Evolutionary conservation across 2,797 vertebrate genomes (phyloP).

Genomic region (Gymnothorax javanicus): DNA sequence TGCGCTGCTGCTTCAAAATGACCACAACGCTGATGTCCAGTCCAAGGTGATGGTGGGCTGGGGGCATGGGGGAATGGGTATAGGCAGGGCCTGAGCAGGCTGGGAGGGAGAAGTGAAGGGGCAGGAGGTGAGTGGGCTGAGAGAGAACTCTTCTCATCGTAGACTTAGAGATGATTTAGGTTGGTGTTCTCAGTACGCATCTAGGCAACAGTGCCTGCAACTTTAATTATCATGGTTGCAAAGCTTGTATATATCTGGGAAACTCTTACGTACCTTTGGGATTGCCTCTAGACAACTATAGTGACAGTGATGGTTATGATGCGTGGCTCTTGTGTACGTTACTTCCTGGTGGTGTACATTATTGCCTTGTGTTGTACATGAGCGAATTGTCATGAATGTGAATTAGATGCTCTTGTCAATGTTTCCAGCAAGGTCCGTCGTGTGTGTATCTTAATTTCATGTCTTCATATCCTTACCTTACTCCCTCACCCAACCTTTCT

Average conservation of each 20-base stretch:
- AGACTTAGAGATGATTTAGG: constrained; percentile 25
- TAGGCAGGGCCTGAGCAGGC: fast-evolving
- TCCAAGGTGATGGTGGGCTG: constrained; percentile 84
- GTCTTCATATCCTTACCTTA: constrained; percentile 35
- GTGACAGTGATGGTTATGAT: neutral
- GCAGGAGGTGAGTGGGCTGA: neutral
- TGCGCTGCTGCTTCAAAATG: constrained; percentile 92
- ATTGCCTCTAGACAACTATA: constrained; percentile 2
- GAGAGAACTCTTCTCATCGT: neutral
- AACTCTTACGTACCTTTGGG: neutral
- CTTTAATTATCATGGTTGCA: neutral
- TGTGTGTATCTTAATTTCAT: constrained; percentile 38
- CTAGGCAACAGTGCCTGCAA: neutral
- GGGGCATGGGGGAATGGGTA: neutral
- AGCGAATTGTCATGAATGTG: neutral
- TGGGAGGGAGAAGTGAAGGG: neutral
- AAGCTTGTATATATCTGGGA: constrained; percentile 33
- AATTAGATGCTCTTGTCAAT: constrained; percentile 11
- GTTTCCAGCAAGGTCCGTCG: constrained; percentile 50
- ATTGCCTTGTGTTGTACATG: constrained; percentile 23
- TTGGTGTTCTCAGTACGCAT: neutral
- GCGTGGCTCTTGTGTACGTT: constrained; percentile 19
- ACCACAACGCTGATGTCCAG: constrained; percentile 97
- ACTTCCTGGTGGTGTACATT: too few species aligned
- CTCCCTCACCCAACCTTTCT: constrained; percentile 57